Evolutionary conservation across 2,888 invertebrate genomes (phyloP).

Genomic region (Beris morrisii): DNA sequence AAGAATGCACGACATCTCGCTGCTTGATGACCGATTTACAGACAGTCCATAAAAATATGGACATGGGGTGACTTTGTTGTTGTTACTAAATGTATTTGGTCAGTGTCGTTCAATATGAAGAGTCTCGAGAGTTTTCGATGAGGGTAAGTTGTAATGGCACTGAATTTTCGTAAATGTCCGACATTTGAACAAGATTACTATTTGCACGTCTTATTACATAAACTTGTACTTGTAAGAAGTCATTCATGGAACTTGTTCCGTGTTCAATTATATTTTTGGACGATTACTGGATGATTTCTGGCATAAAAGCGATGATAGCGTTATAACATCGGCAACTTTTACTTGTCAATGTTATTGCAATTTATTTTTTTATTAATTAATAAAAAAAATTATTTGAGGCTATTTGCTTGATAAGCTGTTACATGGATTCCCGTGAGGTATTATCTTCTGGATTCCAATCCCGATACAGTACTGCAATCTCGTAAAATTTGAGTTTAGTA

Average conservation of each 20-base stretch:
- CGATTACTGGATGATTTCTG: conserved; percentile 19
- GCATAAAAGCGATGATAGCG: conserved; percentile 25
- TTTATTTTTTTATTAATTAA: no score
- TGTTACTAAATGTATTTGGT: conserved; percentile 34
- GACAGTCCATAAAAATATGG: conserved; percentile 35
- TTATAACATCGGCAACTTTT: conserved; percentile 16
- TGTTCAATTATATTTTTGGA: conserved; percentile 16
- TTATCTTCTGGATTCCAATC: no score
- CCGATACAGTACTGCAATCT: no score
- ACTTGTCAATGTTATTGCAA: no score
- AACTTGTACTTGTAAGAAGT: conserved; percentile 27
- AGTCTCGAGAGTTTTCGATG: conserved; percentile 2
- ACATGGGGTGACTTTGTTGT: conserved; percentile 23
- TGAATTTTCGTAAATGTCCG: conserved; percentile 35
- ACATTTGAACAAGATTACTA: conserved; percentile 36
- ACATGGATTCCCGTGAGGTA: no score
- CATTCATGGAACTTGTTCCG: conserved; percentile 9
- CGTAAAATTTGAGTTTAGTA: no score
- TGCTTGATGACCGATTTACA: conserved; percentile 20
- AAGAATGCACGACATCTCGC: conserved; percentile 4
- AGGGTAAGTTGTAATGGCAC: conserved; percentile 26
- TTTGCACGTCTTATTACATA: conserved; percentile 36
- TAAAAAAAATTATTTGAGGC: no score
- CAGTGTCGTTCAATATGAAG: conserved; percentile 26
- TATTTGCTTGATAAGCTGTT: no score